phyloP scores from a whole-genome alignment of 2,113 vertebrate species.

The Hyaena hyaena region DNA sequence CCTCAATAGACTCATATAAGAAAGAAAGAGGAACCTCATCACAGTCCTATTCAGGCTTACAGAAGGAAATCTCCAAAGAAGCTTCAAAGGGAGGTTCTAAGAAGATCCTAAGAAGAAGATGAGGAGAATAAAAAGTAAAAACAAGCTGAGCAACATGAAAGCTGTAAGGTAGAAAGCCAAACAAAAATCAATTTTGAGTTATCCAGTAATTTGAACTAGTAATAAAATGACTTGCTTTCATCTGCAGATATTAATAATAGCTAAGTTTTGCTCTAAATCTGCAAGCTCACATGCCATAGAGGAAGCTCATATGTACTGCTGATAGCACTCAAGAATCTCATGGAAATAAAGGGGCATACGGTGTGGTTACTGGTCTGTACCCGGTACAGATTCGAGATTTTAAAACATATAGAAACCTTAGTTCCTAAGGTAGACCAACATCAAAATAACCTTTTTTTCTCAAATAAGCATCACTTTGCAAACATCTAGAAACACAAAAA shows the following conservation, averaged over 20 bases:
- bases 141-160: background rate
- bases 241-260: background rate
- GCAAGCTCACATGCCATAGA: background rate
- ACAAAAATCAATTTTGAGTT: background rate
- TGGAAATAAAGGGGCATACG: background rate
- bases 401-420: background rate
- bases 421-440: background rate
- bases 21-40: background rate
- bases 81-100: background rate
- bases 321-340: background rate
- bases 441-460: background rate
- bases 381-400: background rate
- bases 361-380: background rate
- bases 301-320: background rate
- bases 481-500: background rate
- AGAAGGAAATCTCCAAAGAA: background rate
- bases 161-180: background rate
- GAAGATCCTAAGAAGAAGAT: background rate
- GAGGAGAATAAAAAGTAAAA: background rate
- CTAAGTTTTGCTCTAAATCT: background rate
- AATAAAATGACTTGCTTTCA: background rate
- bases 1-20: background rate
- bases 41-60: background rate
- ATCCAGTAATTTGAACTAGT: background rate
- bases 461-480: constrained; percentile 7